Base-by-base conservation (phyloP, 1,140 invertebrate species). In the Scaptomyza graminum region DNA sequence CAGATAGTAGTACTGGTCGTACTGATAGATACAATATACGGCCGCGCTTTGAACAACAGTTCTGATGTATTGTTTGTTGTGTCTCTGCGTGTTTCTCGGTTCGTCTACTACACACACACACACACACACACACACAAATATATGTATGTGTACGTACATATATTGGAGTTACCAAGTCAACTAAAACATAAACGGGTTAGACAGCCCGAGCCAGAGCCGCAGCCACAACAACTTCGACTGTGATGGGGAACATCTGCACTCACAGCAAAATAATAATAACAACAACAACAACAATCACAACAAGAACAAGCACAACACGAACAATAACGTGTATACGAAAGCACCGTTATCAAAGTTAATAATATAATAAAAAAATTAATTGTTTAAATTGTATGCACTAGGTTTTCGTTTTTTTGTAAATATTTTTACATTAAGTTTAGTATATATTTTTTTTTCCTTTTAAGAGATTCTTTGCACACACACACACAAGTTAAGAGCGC, bases 151-250 rank as follows among this genome's bases (percentile, higher is more conserved):
- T 31, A 31, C 28, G 28, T 31, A 31, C 5, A 7, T 31, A 73
- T 75, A 73, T 75, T 47, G 68, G 57, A 74, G 63, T 74, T 80
- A 76, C 69, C 78, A 84, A 75, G 69, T 85, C 82, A 74, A 79
- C 67, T 87, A 90, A 78, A 88, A 71, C 63, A 68, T 74, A 87
- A 84, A 90, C 81, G 78, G 76, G 78, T 90, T 85, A 90, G 69
- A 60, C 71, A 34, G 31, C 52, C 25, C 11, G 28, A 54, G 34
- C 60, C 57, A 18, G 34, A 61, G 41, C 54, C 25, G 46, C 54
- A 76, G 62, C 66, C 63, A 59, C 37, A 79, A 64, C 56, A 74
- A 57, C 54, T 68, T 65, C 51, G 61, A 15, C 55, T 28, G 44
- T 28, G 61, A 34, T 50, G 34, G 37, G 39, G 22, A 56, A 55